phyloP scores from a whole-genome alignment of 2,797 vertebrate species.

The Zalophus californianus region DNA sequence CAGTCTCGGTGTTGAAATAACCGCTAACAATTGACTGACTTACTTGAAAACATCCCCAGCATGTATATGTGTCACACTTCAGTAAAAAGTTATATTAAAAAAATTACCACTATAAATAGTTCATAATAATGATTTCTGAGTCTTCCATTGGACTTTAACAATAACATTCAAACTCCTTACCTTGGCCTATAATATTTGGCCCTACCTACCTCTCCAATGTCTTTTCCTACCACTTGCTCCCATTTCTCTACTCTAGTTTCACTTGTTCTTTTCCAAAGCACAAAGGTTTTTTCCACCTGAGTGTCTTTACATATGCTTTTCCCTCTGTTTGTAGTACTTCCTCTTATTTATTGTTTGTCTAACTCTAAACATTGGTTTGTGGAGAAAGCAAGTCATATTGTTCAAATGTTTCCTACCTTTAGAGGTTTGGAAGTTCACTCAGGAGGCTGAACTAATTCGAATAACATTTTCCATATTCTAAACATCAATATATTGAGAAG shows the following conservation, averaged over 20 bases:
- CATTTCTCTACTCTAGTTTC: not conserved
- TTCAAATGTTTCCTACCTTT: slow-evolving; percentile 26
- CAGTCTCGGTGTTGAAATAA: slow-evolving; percentile 27
- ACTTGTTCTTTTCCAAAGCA: not conserved
- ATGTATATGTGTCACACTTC: not conserved
- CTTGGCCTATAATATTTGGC: not conserved
- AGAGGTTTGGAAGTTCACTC: not conserved
- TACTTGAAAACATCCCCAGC: not conserved
- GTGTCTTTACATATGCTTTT: not conserved
- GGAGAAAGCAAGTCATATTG: slow-evolving; percentile 1
- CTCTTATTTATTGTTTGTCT: not conserved
- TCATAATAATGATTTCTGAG: not conserved
- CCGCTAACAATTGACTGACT: not conserved
- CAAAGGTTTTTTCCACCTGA: not conserved
- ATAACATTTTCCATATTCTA: not conserved
- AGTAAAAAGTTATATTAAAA: slow-evolving; percentile 7
- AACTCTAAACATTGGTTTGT: not conserved
- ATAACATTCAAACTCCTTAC: not conserved
- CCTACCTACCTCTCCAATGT: not conserved
- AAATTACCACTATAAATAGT: not conserved
- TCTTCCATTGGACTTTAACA: not conserved
- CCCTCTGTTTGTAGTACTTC: not conserved
- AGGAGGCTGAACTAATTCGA: not conserved
- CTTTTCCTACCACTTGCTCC: not conserved
- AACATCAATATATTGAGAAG: not conserved